Evolutionary conservation across 2,888 invertebrate genomes (phyloP).

Genomic region (Hirtodrosophila alboralis): DNA sequence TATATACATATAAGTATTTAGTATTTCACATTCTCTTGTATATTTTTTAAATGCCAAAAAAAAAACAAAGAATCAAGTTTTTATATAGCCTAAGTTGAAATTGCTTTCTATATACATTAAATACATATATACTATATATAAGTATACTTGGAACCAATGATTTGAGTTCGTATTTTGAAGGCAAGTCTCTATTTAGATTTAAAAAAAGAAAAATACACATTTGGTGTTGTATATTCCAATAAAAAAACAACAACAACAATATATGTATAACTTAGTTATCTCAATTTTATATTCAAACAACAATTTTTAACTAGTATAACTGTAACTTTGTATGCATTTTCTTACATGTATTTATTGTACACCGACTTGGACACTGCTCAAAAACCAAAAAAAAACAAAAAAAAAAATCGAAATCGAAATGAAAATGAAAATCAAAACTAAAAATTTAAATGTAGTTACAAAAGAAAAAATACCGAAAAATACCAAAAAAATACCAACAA

Average conservation of each 20-base stretch:
- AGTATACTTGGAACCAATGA: constrained; percentile 38
- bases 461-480: constrained; percentile 19
- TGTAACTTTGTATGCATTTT: constrained; percentile 77
- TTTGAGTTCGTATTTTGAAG: constrained; percentile 37
- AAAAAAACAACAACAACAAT: constrained; percentile 40
- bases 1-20: constrained; percentile 33
- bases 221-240: constrained; percentile 31
- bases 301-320: constrained; percentile 75
- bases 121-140: constrained; percentile 7
- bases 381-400: constrained; percentile 6
- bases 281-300: constrained; percentile 73
- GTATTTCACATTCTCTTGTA: constrained; percentile 38
- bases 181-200: constrained; percentile 13
- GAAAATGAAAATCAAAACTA: constrained; percentile 39
- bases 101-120: constrained; percentile 48
- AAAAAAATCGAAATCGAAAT: constrained; percentile 13
- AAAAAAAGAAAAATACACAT: not conserved
- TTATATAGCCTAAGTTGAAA: constrained; percentile 62
- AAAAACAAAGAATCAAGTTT: constrained; percentile 50
- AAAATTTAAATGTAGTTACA: no score
- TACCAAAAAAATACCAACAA: constrained; percentile 21
- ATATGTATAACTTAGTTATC: constrained; percentile 68
- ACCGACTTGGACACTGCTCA: constrained; percentile 58
- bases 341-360: constrained; percentile 72
- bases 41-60: constrained; percentile 70